These are phyloP conservation scores for Poecilia picta DNA, from an alignment of 2,797 vertebrate species.

Conservation along the genomic window DNA sequence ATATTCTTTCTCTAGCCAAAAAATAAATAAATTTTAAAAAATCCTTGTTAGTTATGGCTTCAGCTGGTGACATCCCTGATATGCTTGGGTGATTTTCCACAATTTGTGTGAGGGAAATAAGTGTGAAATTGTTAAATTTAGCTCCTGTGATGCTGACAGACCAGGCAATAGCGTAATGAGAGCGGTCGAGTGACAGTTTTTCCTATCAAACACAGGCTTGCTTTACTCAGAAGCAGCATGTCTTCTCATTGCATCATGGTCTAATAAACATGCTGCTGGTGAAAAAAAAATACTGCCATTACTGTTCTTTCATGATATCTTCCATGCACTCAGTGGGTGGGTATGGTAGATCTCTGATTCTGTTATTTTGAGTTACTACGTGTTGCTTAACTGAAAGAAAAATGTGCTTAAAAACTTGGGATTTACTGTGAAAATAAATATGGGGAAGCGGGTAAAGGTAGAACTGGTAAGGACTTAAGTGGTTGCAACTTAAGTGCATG, in stretches of 20 bases:
- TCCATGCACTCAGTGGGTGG: conserved; percentile 14
- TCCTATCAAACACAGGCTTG: not conserved
- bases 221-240: conserved; percentile 32
- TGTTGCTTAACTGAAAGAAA: not conserved
- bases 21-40: not conserved
- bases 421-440: not conserved
- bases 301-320: conserved; percentile 24
- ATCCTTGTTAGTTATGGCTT: not conserved
- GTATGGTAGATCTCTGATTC: conserved; percentile 15
- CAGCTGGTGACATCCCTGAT: conserved; percentile 15
- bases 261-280: conserved; percentile 29
- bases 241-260: conserved; percentile 47
- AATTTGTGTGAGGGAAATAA: conserved; percentile 6
- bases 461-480: too few relatives aligned
- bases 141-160: conserved; percentile 21
- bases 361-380: not conserved
- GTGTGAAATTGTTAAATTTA: conserved; percentile 29
- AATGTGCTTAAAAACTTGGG: conserved; percentile 4
- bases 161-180: conserved; percentile 37
- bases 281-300: conserved; percentile 12
- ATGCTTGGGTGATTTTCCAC: conserved; percentile 30
- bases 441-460: not conserved
- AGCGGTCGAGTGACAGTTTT: conserved; percentile 17
- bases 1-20: not conserved
- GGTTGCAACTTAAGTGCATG: not conserved